Base-by-base conservation (phyloP, 1,140 invertebrate genomes). In the Geopemphigus sp. region DNA sequence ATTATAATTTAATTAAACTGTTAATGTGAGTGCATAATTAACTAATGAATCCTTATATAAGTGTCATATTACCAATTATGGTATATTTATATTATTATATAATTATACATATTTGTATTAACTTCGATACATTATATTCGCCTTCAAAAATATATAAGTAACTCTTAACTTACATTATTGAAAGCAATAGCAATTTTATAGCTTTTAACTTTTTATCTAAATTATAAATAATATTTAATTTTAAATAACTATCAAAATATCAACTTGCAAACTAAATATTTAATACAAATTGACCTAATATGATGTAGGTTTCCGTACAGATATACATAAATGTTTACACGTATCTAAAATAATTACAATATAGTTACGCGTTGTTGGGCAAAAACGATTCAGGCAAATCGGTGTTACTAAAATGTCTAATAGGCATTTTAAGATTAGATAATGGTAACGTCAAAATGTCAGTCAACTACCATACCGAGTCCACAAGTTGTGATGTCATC, bases 361-460 rank as follows among this genome's bases (percentile, higher is more conserved):
- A 22, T 29, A 78, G 74, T 61, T 78, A 78, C 17, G 57, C 74
- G 0, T 12, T 78, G 0, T 78, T 78, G 74, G 57, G 74, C 17
- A 39, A 78, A 61, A 78, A 78, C 24, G 4, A 50, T 19, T 14
- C n/a, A 22, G 74, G 74, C 5, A 78, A 78, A 10, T 63, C 74
- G 1, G 57, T 63, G 8, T 50, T 78, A 10, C 32, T 78, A 15
- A 78, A 45, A 8, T 78, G 74, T 50, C 24, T 78, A 22, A 12
- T 50, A 19, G 74, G 74, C 10, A 17, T 59, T 57, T 61, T 45
- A 17, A 29, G 19, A 47, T 50, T 63, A 15, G 74, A 78, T 17
- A 39, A 17, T 1, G 74, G 74, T 61, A 19, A 19, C 1, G 39
- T 78, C 15, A 63, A 19, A 50, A 50, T 61, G 14, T 17, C 39